Base-by-base conservation (phyloP, 1,140 invertebrate species). In the Dolichoris vasculosae region DNA sequence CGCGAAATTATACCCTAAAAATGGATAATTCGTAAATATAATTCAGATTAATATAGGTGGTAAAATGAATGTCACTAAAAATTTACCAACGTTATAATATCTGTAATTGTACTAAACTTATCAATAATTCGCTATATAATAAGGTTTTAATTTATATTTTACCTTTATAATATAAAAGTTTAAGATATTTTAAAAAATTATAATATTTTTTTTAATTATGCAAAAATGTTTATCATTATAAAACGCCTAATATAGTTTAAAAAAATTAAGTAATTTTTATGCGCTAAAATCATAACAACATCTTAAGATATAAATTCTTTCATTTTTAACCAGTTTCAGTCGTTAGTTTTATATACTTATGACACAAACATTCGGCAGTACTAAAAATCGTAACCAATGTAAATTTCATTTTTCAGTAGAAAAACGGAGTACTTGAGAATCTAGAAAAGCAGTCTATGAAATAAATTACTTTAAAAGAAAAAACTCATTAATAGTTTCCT, bases 311-410 rank as follows among this genome's bases (percentile, higher is more conserved):
- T 43, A 43, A 73, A 40, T 73, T 26, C 69, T 40, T 73, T 73
- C 51, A 11, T 35, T 51, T 51, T 51, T 26, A 76, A 48, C n/a
- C n/a, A 7, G 79, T 51, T 76, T 71, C 46, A 73, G 82, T 63
- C 69, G n/a, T 83, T 83, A 71, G 82, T 71, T 76, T 55, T 76
- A 38, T 43, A 76, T 15, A 63, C 15, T 23, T 75, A 23, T 64
- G 82, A 75, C 26, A 26, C 59, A 59, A 46, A 76, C 17, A 43
- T 55, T 83, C 69, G 82, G 35, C 82, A 76, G 69, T 59, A 73
- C 43, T n/a, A 32, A 48, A 15, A 77, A 51, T 77, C 75, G 30
- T 51, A 77, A 20, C 46, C 55, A 23, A 43, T 73, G 43, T 20
- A 71, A n/a, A 69, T 38, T 38, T 20, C 0, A 64, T 9, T 9